These are phyloP conservation scores for Myotis findleyi DNA, from an alignment of 2,797 vertebrate genomes.

Conservation along the genomic window DNA sequence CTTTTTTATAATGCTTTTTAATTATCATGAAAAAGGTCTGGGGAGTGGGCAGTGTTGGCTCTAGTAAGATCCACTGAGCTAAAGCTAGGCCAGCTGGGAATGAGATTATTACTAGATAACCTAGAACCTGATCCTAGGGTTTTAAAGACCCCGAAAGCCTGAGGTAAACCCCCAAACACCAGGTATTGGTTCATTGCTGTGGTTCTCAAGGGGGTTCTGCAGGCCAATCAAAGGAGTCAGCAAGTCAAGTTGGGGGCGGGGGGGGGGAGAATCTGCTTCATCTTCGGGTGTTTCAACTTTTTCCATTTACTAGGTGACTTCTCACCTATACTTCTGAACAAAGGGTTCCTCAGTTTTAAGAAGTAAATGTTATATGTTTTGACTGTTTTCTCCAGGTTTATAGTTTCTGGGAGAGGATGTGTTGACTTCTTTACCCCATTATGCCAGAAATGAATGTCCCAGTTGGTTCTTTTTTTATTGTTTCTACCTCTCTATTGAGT, in stretches of 20 bases:
- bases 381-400: neutral
- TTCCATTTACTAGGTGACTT: neutral
- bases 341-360: neutral
- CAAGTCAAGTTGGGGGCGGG: too few species aligned
- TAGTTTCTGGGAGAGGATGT: neutral
- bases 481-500: neutral
- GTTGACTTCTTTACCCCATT: neutral
- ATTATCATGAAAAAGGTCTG: neutral
- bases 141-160: neutral
- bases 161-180: neutral
- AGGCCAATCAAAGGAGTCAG: neutral
- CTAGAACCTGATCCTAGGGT: neutral
- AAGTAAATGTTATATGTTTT: neutral
- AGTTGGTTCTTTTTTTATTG: neutral
- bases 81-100: neutral
- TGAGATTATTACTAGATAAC: neutral
- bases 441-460: neutral
- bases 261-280: neutral
- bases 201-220: neutral
- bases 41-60: neutral
- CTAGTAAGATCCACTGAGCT: neutral
- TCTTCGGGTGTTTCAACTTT: neutral
- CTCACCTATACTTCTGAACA: neutral
- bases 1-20: neutral
- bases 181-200: neutral